Base-by-base conservation (phyloP, 2,888 invertebrate genomes). In the Malthinus seriepunctatus region DNA sequence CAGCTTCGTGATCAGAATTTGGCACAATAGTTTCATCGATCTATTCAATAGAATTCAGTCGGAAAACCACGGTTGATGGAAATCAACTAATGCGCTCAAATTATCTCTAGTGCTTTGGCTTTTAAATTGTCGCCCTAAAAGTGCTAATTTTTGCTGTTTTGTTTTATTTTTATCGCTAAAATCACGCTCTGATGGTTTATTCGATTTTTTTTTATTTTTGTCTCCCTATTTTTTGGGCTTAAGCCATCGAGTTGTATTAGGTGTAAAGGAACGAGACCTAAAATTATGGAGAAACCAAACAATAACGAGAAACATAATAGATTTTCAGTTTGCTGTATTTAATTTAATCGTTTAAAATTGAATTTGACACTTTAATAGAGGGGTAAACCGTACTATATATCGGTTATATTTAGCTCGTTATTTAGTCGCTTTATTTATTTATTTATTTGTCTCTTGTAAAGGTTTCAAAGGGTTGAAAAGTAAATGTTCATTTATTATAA, bases 1-100 rank as follows among this genome's bases (percentile, higher is more conserved):
- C 71, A 66, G 67, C 67, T 69, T 71, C 76, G 76, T 76, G 76
- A 76, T 73, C 72, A 69, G 76, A 75, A 76, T 76, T 68, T 67
- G 66, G 67, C 65, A 69, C 70, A 72, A 72, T 67, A 63, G 62
- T 63, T 63, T 48, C 68, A 73, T 75, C 72, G 73, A 75, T 73
- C 72, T 69, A 71, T 69, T 53, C 44, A 44, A 62, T 60, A 67
- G 68, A 68, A 69, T 71, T 71, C 71, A 66, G 58, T 67, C 68
- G 71, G 69, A 74, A 66, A 74, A 75, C 75, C 75, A 65, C 75
- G 66, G 70, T 69, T 73, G 69, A 69, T 73, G 69, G 69, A 72
- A 74, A 71, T 73, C 71, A 67, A 69, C 68, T 74, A 74, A 74
- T 73, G 71, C 68, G 67, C 65, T 67, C 66, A 73, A 73, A 73